Evolutionary conservation across 2,113 vertebrate genomes (phyloP), one percentile per base, ranked within the genome.

Genomic region (Eurystomus gularis): DNA sequence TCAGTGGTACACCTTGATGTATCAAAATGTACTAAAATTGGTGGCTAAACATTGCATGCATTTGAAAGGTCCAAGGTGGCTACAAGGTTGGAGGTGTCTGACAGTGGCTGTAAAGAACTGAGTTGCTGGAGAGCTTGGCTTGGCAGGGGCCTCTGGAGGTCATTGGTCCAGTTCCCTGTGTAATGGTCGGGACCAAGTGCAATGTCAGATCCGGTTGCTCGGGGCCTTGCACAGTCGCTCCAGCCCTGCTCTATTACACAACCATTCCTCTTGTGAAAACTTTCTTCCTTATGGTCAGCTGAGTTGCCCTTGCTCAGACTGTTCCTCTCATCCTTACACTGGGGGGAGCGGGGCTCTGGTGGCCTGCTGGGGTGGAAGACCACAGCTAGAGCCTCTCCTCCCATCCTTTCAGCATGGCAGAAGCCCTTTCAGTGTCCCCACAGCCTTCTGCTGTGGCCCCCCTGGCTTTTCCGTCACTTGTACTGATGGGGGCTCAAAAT

Each of bases 361-460:
- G 26, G 13, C 31, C 25, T 26, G 3, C 10, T 73, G 52, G 19
- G 54, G 31, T 75, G 33, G 40, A 28, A 68, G 23, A 26, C 12
- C 0, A 1, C 39, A 23, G 54, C 37, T 28, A 10, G 37, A 46
- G 33, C 13, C 24, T 7, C 54, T 79, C 64, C 28, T 31, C 10
- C 40, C 48, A 29, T 10, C 10, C 24, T 14, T 28, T 48, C 46
- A 28, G 52, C 19, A 24, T 8, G 57, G 19, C 51, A 57, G 37
- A 64, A 33, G 23, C 35, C 51, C 25, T 7, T 28, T 40, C 0
- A 0, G 7, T 48, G 49, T 54, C 23, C 2, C 2, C 1, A n/a
- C 51, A 78, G 46, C 68, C 29, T 79, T 58, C 29, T 73, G 42
- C 61, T 61, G 35, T 46, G 29, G 31, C 21, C 8, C 3, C 15